Conservation (phyloP, 1,140 invertebrate genomes). For the Rhizoglyphus robini region DNA sequence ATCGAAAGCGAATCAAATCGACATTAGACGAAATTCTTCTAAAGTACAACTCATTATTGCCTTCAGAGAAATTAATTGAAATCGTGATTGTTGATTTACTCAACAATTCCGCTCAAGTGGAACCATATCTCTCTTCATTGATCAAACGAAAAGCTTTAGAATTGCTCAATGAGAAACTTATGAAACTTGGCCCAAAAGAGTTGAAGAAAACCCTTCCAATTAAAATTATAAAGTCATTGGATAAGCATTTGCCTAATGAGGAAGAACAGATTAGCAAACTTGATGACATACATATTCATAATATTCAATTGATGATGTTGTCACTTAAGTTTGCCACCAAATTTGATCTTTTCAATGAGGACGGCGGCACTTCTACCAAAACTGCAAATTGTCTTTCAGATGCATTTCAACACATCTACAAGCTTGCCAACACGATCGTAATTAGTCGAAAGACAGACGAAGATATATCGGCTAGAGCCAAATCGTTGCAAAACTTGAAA, state of each 20-base stretch:
- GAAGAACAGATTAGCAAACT: neutral
- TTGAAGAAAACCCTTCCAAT: neutral
- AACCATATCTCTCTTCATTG: slow-evolving; percentile 24
- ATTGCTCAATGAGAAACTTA: slow-evolving; percentile 58
- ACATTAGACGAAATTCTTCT: slow-evolving; percentile 3
- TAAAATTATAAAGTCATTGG: neutral
- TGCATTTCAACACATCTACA: neutral
- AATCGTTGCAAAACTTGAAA: slow-evolving; percentile 12
- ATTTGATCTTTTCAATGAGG: too few species aligned
- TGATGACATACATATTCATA: neutral
- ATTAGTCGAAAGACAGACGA: neutral
- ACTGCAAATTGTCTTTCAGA: neutral
- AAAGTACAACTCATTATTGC: slow-evolving; percentile 55
- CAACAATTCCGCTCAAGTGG: slow-evolving; percentile 39
- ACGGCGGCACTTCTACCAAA: too few species aligned
- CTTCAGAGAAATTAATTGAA: slow-evolving; percentile 50
- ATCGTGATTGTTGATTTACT: slow-evolving; percentile 53
- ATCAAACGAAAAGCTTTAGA: slow-evolving; percentile 67
- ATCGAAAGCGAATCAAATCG: neutral
- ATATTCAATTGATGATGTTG: slow-evolving; percentile 1
- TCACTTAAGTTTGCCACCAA: neutral
- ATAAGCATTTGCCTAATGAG: neutral
- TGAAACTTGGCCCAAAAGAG: neutral
- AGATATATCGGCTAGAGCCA: neutral
- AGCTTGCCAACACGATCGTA: neutral